phyloP scores from a whole-genome alignment of 2,113 vertebrate species.

The Natator depressus region DNA sequence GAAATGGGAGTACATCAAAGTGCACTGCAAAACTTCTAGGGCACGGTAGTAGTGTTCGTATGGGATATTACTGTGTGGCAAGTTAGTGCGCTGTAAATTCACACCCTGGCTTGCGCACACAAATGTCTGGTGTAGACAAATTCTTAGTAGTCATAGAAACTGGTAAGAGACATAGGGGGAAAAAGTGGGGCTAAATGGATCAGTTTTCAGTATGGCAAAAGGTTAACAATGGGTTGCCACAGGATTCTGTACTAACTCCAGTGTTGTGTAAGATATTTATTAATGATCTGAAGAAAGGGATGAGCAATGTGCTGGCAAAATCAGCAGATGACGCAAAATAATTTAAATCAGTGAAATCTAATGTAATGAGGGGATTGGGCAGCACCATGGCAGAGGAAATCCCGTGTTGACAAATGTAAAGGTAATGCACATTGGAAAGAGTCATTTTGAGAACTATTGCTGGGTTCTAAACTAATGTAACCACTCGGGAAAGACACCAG shows the following conservation, averaged over 20 bases:
- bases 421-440: not conserved
- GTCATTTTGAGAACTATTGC: not conserved
- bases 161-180: not conserved
- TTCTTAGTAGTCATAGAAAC: not conserved
- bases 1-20: no score
- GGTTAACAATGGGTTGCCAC: not conserved
- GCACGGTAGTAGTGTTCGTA: no score
- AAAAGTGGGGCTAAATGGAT: not conserved
- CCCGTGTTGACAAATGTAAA: not conserved
- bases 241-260: not conserved
- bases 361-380: not conserved
- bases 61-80: no score
- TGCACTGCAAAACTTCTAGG: no score
- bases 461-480: not conserved
- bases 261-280: no score
- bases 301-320: not conserved
- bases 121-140: no score
- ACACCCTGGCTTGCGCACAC: no score
- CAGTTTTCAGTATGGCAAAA: not conserved
- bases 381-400: not conserved
- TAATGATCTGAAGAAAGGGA: not conserved
- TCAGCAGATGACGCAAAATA: not conserved
- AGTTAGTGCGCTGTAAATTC: no score
- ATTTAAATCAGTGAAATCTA: not conserved
- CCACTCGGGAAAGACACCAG: not conserved